Base-by-base conservation (phyloP, 2,888 invertebrate genomes). In the Drosophila paramelanica region DNA sequence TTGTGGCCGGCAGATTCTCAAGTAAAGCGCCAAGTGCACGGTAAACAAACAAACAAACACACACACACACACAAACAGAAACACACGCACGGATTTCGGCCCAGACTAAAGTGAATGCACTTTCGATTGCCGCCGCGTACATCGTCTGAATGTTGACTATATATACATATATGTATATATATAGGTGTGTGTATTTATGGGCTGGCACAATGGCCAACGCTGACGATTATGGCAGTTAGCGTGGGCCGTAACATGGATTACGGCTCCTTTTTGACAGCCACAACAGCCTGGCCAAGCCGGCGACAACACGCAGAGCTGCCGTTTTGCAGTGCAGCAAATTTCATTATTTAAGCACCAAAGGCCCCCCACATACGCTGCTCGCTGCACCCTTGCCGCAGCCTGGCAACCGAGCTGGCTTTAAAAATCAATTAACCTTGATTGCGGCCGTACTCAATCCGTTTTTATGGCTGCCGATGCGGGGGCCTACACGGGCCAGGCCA, bases 391-490 rank as follows among this genome's bases (percentile, higher is more conserved):
- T n/a, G 36, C 46, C 39, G 60, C 47, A 38, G 58, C 62, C 50
- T 31, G 55, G 56, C 60, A 66, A 42, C 66, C 52, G 49, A 43
- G 58, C 41, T 47, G 71, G 85, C 80, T 83, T 89, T 81, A 88
- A 89, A 90, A 90, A 89, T 90, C 88, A 90, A 90, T 90, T 90
- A 90, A 86, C 90, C 89, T 90, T 90, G 90, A 90, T 90, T 90
- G 89, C 81, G 77, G 78, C 64, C 71, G 71, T 52, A 56, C 65
- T 76, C 50, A 42, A 70, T 73, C 58, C 43, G 23, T 47, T 51
- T 60, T 57, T 72, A 58, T 71, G 50, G 27, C 20, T 55, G 41
- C 38, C 58, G 58, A 23, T 51, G 59, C 20, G 10, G 52, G 43
- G 50, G 13, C 13, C 57, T 55, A 33, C 60, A 42, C 36, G 36